Evolutionary conservation across 2,888 invertebrate species (phyloP), one percentile per base, ranked within the genome.

Genomic region (Oligia strigilis): DNA sequence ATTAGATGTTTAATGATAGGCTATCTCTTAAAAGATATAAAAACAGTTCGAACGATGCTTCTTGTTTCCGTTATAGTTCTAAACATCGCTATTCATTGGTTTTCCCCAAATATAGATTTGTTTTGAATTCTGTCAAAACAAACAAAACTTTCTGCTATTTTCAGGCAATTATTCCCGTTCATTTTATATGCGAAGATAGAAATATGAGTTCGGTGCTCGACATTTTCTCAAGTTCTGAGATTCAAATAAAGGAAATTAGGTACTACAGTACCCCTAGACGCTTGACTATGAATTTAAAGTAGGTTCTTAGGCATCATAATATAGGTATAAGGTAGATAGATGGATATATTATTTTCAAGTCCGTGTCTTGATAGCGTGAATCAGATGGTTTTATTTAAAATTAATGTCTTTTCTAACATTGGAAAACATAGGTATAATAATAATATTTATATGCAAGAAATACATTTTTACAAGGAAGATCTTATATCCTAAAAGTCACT

Each of bases 271-370:
- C 64, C 52, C 62, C 87, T 73, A 83, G 84, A 79, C 75, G 84
- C 67, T 86, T 83, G 84, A 75, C 87, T 83, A 83, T 75, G 84
- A 84, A 84, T 84, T 87, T 87, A 73, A 76, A 87, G 87, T 75
- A 83, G 72, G 19, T 71, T 78, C 72, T 67, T 65, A 85, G 65
- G n/a, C 23, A 75, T 66, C n/a, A 29, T 66, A 62, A 64, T 77
- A n/a, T 52, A 73, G 46, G 1, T 36, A 36, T 36, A 64, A 36
- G 11, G 58, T 46, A 46, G 5, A 46, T 43, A 46, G 5, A 46
- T 43, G 49, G 40, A 17, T 80, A 71, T n/a, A 74, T 62, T 29
- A 72, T 75, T 75, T 77, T 82, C 36, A 69, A 78, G 36, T 23
- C 6, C 73, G 4, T 58, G 36, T 52, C 62, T 58, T 43, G 36